Evolutionary conservation across 2,113 vertebrate species (phyloP), one percentile per base, ranked within the genome.

Genomic region (Phylloscopus whistleri): DNA sequence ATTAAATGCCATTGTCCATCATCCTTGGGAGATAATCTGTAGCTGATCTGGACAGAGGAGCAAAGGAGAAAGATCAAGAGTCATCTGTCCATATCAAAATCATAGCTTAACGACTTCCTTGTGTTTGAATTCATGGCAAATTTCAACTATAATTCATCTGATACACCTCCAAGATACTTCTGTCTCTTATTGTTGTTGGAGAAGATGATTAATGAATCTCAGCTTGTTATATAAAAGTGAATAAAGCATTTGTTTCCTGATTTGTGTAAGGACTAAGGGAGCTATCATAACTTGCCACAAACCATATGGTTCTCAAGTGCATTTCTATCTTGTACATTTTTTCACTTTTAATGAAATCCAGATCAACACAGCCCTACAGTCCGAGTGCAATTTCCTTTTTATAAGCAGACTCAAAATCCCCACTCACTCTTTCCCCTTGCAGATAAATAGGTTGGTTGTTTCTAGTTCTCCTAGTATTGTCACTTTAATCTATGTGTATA

Each of bases 291-390:
- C 35, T 64, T 59, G 14, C 24, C 30, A 70, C 35, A 75, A 77
- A 55, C 74, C 48, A 11, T 37, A 43, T 59, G 27, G 27, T 51
- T 82, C 84, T 82, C 48, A 79, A 35, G 58, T 5, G 3, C 30
- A 17, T 72, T 87, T 52, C 44, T 68, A 3, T 49, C 35, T 64
- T 2, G 1, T 19, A 56, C 21, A 41, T 90, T 91, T 94, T 94
- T 91, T 95, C 74, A 72, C 19, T 82, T 84, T n/a, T 82, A 52
- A 81, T 76, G 74, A 87, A 82, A 58, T 87, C 84, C 52, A 91
- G 51, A 52, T 84, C 8, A 9, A 46, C 53, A 63, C 6, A 68
- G 59, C 6, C 43, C 63, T 78, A 33, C 23, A 62, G 22, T 30
- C 14, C 4, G 16, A 86, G 20, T 48, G 48, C 35, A 78, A 46